Percentiles rank a stretch among this genome's conserved stretches.
phyloP scores from a whole-genome alignment of 2,797 vertebrate genomes.

The Enteromius fasciolatus region DNA sequence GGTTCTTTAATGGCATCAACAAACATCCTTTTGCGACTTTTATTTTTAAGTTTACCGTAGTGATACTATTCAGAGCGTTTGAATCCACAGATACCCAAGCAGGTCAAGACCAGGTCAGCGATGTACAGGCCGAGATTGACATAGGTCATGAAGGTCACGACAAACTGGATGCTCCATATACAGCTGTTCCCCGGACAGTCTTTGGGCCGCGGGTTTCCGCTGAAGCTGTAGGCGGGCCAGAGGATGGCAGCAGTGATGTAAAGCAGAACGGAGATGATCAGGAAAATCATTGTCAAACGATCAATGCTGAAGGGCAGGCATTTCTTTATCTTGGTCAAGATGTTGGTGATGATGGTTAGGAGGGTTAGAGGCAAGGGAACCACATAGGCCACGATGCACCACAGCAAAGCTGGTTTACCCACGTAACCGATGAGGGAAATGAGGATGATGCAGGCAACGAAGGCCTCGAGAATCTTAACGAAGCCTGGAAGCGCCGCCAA shows the following conservation, averaged over 20 bases:
- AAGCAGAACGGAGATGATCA: constrained; percentile 75
- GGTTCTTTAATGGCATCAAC: not conserved
- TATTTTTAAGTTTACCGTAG: not conserved
- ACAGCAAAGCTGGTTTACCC: constrained; percentile 58
- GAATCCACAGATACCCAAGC: constrained; percentile 72
- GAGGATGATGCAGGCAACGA: constrained; percentile 83
- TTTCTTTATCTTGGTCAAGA: constrained; percentile 75
- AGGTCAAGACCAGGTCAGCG: constrained; percentile 80
- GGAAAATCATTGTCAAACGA: constrained; percentile 75
- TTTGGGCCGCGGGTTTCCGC: constrained; percentile 45
- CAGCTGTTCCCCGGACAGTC: constrained; percentile 61
- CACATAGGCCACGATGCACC: constrained; percentile 79
- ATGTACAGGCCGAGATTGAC: constrained; percentile 82
- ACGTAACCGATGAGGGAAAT: constrained; percentile 71
- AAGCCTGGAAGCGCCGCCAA: constrained; percentile 81
- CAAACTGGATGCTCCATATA: constrained; percentile 77
- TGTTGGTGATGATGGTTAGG: constrained; percentile 79
- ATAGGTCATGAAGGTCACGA: constrained; percentile 79
- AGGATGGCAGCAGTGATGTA: constrained; percentile 77
- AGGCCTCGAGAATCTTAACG: constrained; percentile 83
- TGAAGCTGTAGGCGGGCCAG: constrained; percentile 81
- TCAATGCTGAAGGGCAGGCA: constrained; percentile 78
- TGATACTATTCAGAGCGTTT: constrained; percentile 54
- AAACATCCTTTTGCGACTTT: not conserved
- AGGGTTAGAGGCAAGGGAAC: constrained; percentile 82